Percentiles rank a stretch among this genome's conserved stretches.
These are phyloP conservation scores for Bufotes viridis DNA, from an alignment of 2,797 vertebrate genomes.

Conservation along the genomic window DNA sequence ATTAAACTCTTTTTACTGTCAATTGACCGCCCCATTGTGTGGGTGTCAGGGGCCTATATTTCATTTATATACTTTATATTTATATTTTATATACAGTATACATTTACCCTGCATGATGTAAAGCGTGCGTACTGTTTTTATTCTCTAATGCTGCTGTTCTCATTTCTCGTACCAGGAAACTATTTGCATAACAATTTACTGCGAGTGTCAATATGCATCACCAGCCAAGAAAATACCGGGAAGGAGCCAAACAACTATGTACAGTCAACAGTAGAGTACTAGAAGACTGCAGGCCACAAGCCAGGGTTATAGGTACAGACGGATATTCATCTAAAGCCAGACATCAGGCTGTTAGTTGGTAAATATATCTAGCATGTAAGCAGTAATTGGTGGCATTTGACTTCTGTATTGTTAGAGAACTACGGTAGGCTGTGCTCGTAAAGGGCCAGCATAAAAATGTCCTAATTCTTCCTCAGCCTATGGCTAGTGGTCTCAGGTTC, in stretches of 20 bases:
- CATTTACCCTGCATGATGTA: neutral
- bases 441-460: neutral
- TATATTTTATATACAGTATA: neutral
- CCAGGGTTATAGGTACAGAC: conserved; percentile 34
- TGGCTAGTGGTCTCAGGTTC: too few species aligned
- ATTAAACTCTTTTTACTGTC: too few species aligned
- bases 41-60: too few species aligned
- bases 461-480: too few species aligned
- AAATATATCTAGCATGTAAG: neutral
- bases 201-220: neutral
- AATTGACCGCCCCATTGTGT: too few species aligned
- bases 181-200: conserved; percentile 46
- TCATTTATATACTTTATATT: too few species aligned
- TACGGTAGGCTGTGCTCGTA: neutral
- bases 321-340: neutral
- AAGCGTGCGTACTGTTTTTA: neutral
- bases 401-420: neutral
- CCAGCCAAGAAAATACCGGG: conserved; percentile 20
- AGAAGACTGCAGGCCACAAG: neutral
- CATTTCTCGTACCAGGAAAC: conserved; percentile 30
- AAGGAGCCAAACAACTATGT: conserved; percentile 4
- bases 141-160: conserved; percentile 22
- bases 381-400: neutral
- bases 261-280: conserved; percentile 14
- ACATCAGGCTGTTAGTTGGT: neutral